Conservation (phyloP, 2,113 vertebrate species). For the Cranoglanis bouderius region DNA sequence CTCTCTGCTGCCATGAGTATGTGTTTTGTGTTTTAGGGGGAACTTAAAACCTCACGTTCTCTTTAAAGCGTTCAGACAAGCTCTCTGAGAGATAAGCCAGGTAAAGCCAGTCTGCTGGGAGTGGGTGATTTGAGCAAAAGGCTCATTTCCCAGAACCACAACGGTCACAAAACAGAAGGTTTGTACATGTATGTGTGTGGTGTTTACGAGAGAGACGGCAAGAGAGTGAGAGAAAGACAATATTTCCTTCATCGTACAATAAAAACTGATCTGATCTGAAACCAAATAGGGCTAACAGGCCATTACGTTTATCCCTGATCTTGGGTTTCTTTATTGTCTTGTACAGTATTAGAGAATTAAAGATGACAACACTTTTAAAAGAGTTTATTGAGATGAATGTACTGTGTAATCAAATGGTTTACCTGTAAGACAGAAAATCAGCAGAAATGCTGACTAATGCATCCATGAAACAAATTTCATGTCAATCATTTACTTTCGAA, state of each 20-base stretch:
- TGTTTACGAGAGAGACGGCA: conserved; percentile 8
- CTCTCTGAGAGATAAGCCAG: conserved; percentile 42
- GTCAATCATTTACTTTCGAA: not conserved
- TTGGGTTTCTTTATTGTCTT: not conserved
- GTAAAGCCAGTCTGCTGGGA: conserved; percentile 28
- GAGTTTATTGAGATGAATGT: not conserved
- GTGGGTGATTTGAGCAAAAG: conserved; percentile 22
- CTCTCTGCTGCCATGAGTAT: conserved; percentile 31
- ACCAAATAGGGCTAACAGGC: not conserved
- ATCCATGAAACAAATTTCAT: not conserved
- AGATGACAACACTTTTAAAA: not conserved
- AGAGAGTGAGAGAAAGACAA: not conserved
- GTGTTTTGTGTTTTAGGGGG: conserved; percentile 43
- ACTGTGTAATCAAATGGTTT: not conserved
- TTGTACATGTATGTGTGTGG: conserved; percentile 10
- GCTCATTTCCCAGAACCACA: conserved; percentile 29
- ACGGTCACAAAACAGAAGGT: conserved; percentile 1
- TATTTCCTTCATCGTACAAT: not conserved
- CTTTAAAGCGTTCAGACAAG: conserved; percentile 46
- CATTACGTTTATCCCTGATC: not conserved
- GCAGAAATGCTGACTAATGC: not conserved
- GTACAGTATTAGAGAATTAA: not conserved
- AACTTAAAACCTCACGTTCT: conserved; percentile 41
- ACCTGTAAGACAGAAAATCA: too few relatives aligned
- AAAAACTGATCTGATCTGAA: conserved; percentile 26